Base-by-base conservation (phyloP, 2,113 vertebrate genomes). In the Pyrgilauda ruficollis region DNA sequence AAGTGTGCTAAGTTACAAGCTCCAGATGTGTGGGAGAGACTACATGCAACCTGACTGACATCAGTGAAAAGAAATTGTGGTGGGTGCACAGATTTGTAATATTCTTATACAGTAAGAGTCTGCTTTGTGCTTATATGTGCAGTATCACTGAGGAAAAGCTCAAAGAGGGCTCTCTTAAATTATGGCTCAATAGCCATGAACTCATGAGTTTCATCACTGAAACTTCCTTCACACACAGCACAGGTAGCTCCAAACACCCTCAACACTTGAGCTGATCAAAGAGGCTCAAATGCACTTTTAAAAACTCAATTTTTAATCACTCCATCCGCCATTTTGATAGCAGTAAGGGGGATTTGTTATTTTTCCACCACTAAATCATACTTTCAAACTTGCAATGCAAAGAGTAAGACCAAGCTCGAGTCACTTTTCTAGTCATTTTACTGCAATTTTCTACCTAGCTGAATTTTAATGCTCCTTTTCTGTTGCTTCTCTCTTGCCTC, bases 201-300 rank as follows among this genome's bases (percentile, higher is more conserved):
- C 21, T 72, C 2, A 4, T 7, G 33, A 47, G 53, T 59, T 89
- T 81, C 6, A 10, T 35, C 70, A 21, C 46, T 76, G 49, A 23
- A 49, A 27, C 15, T 94, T 90, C 31, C n/a, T 44, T 93, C 52
- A 19, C 19, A 30, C 11, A 56, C 8, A 41, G 13, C 18, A 7
- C 3, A 31, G 41, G 22, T 53, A 69, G 27, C 11, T 68, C 46
- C 35, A 44, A 83, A 76, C 17, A 49, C 4, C 17, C n/a, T 52
- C 18, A 14, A 50, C 5, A 12, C 43, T 8, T 52, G 19, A 69
- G 53, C 21, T 79, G 33, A 56, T 64, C 37, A 58, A 16, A 92
- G 62, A 3, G 17, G 64, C 39, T 56, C 10, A 61, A 55, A 66
- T 0, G 1, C 30, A 19, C 30, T n/a, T 9, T 11, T 30, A 5